A percentile compares a stretch with the other conserved stretches of the same genome.
Conservation (phyloP, 2,888 invertebrate genomes). For the Strigamia crassipes region DNA sequence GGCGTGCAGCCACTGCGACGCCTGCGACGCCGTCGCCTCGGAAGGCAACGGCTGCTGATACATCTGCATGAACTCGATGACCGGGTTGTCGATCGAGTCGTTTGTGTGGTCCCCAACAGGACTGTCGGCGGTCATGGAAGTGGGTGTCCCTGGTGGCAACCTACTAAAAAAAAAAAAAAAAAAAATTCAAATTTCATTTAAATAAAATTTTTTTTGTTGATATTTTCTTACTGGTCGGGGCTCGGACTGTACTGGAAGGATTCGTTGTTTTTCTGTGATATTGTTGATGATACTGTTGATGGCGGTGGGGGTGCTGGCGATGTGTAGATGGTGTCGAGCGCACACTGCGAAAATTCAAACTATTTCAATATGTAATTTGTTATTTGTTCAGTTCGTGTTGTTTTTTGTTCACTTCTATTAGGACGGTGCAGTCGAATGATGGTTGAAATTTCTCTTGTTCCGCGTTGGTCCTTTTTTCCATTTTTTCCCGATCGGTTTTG, state of each 20-base stretch:
- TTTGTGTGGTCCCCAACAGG: constrained; percentile 45
- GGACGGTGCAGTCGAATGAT: constrained; percentile 92
- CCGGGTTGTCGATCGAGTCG: constrained; percentile 49
- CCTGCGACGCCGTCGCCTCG: constrained; percentile 69
- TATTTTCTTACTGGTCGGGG: constrained; percentile 50
- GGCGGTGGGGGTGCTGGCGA: constrained; percentile 45
- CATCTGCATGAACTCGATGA: constrained; percentile 50
- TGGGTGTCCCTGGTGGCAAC: constrained; percentile 48
- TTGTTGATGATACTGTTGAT: constrained; percentile 48
- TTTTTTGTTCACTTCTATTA: constrained; percentile 75
- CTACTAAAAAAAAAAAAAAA: neutral
- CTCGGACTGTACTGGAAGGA: constrained; percentile 48
- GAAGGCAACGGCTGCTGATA: constrained; percentile 65
- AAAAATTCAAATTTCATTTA: neutral
- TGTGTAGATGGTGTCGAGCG: constrained; percentile 50
- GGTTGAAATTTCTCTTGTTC: constrained; percentile 94
- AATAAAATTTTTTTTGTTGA: neutral
- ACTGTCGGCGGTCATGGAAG: constrained; percentile 49
- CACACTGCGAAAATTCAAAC: constrained; percentile 47
- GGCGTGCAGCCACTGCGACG: constrained; percentile 76
- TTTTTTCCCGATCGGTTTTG: constrained; percentile 94
- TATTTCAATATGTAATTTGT: neutral
- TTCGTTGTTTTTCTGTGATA: constrained; percentile 48
- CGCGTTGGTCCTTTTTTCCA: constrained; percentile 77
- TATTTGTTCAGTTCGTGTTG: neutral